Conservation (phyloP, 2,888 invertebrate genomes). For the Synanthedon formicaeformis region DNA sequence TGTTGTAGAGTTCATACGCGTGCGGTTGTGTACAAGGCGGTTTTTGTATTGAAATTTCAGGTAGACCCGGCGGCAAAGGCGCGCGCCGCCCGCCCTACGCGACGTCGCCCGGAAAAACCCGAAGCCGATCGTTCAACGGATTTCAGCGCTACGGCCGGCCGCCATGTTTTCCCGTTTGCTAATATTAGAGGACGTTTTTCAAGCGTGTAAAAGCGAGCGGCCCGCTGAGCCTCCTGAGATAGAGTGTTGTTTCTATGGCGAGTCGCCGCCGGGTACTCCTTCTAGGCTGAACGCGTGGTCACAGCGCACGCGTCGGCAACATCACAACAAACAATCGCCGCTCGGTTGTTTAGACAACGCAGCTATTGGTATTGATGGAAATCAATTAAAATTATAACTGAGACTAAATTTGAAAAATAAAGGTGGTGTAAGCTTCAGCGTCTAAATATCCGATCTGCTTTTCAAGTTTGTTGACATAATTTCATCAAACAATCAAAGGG, state of each 20-base stretch:
- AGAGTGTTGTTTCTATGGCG: conserved; percentile 20
- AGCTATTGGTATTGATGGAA: conserved; percentile 39
- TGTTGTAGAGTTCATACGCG: conserved; percentile 10
- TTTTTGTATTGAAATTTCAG: conserved; percentile 8
- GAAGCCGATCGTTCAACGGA: conserved; percentile 14
- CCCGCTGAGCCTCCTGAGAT: conserved; percentile 26
- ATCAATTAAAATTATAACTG: too few relatives aligned
- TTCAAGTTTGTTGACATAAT: too few relatives aligned
- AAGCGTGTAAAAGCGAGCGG: conserved; percentile 22
- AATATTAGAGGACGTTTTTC: conserved; percentile 40
- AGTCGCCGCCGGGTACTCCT: conserved; percentile 9
- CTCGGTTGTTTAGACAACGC: conserved; percentile 8
- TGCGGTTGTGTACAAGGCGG: conserved; percentile 20
- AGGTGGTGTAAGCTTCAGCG: too few relatives aligned
- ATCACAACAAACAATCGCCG: conserved; percentile 22
- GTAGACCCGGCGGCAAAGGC: conserved; percentile 26
- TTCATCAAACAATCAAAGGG: too few relatives aligned
- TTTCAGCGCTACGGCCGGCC: conserved; percentile 12
- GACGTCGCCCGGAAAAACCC: conserved; percentile 36
- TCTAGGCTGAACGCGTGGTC: conserved; percentile 4
- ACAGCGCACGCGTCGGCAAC: conserved; percentile 47
- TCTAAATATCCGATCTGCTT: too few relatives aligned
- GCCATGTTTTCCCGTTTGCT: conserved; percentile 29
- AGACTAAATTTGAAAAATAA: too few relatives aligned
- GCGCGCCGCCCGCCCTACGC: conserved; percentile 64